Conservation (phyloP, 2,888 invertebrate genomes). For the Hirtodrosophila confusa region DNA sequence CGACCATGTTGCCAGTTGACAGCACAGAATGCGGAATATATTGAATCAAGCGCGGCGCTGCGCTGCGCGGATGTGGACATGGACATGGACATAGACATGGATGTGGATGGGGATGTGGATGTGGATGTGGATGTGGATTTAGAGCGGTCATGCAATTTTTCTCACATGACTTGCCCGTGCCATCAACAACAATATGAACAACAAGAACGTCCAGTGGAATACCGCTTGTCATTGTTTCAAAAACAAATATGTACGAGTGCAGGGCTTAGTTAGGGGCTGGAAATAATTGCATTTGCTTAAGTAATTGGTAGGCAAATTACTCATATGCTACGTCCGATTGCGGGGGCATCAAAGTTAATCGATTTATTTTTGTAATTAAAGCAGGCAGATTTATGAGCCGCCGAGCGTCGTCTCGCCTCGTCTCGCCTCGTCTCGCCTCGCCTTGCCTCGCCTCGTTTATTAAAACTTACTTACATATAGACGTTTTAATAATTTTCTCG, state of each 20-base stretch:
- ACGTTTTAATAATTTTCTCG: slow-evolving; percentile 67
- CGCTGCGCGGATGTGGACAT: too few relatives aligned
- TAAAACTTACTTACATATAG: slow-evolving; percentile 57
- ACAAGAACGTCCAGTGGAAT: slow-evolving; percentile 3
- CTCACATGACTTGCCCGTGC: slow-evolving; percentile 40
- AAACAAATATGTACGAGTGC: slow-evolving; percentile 3
- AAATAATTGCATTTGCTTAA: slow-evolving; percentile 59
- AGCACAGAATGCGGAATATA: slow-evolving; percentile 31
- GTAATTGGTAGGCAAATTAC: slow-evolving; percentile 64
- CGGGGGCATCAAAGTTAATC: slow-evolving; percentile 54
- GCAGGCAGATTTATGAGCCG: slow-evolving; percentile 40
- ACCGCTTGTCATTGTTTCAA: neutral
- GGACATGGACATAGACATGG: slow-evolving; percentile 1
- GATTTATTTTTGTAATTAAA: slow-evolving; percentile 72
- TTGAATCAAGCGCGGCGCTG: slow-evolving; percentile 28
- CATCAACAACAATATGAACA: too few relatives aligned
- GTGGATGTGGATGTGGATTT: slow-evolving; percentile 22
- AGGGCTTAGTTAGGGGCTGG: slow-evolving; percentile 1
- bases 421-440: slow-evolving; percentile 25
- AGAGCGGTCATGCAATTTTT: slow-evolving; percentile 28
- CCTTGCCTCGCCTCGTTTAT: slow-evolving; percentile 36
- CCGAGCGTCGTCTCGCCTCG: slow-evolving; percentile 25
- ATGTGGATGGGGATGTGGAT: slow-evolving; percentile 19
- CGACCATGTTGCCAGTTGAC: slow-evolving; percentile 20
- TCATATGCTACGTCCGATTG: slow-evolving; percentile 33